A percentile compares a stretch with the other conserved stretches of the same genome.
Evolutionary conservation across 2,113 vertebrate genomes (phyloP).

Genomic region (Scytalopus superciliaris): DNA sequence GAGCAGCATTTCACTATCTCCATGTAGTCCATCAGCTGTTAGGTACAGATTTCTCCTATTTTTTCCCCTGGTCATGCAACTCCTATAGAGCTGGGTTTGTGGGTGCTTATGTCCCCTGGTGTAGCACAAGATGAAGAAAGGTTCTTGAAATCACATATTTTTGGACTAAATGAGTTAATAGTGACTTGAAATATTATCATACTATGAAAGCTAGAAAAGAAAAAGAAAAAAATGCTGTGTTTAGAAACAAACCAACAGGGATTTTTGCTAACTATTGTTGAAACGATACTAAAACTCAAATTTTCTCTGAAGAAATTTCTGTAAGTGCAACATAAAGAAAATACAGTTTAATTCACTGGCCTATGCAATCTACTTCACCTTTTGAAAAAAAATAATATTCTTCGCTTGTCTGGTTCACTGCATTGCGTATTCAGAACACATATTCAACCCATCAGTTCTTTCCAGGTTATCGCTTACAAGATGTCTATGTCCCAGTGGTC

Average conservation of each 20-base stretch:
- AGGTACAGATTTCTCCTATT: background rate
- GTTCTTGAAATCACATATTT: background rate
- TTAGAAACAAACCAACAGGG: background rate
- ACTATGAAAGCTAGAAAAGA: background rate
- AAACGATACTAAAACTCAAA: background rate
- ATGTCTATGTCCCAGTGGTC: background rate
- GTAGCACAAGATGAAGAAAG: background rate
- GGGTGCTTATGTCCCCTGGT: background rate
- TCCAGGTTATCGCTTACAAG: background rate
- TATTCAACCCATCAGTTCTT: conserved; percentile 6
- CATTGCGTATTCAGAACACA: background rate
- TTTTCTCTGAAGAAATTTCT: background rate
- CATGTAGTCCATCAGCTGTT: background rate
- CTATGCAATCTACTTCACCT: background rate
- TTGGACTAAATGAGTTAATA: background rate
- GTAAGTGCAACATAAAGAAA: background rate
- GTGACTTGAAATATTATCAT: background rate
- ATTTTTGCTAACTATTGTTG: background rate
- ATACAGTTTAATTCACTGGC: background rate
- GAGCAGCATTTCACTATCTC: background rate
- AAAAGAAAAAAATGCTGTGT: background rate
- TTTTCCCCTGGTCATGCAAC: background rate
- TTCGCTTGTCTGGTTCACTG: background rate
- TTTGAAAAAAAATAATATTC: background rate
- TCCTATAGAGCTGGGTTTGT: background rate